Conservation (phyloP, 2,797 vertebrate species). For the Chaetodon trifasciatus region DNA sequence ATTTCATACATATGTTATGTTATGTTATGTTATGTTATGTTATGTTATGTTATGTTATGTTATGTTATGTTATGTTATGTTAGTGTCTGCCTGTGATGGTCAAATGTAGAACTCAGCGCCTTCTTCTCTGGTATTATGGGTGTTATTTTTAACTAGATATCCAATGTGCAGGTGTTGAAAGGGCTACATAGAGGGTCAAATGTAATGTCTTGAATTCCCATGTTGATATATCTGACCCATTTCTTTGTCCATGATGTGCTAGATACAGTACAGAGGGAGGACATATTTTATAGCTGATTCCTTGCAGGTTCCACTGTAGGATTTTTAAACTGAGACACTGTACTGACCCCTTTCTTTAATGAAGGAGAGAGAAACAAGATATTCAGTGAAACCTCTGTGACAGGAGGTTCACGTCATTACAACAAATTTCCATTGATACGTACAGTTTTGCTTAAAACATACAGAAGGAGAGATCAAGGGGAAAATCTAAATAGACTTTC, state of each 20-base stretch:
- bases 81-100: background rate
- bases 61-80: background rate
- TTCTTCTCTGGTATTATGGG: conserved; percentile 21
- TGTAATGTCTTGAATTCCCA: conserved; percentile 70
- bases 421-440: background rate
- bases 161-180: conserved; percentile 72
- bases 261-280: conserved; percentile 56
- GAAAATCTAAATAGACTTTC: conserved; percentile 16
- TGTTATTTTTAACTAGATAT: conserved; percentile 76
- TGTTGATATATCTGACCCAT: conserved; percentile 66
- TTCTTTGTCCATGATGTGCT: conserved; percentile 71
- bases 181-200: conserved; percentile 70
- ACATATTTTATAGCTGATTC: conserved; percentile 32
- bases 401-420: background rate
- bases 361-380: background rate
- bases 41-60: background rate
- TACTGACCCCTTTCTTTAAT: background rate
- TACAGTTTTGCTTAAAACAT: background rate
- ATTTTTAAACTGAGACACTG: conserved; percentile 1
- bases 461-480: background rate
- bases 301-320: conserved; percentile 11
- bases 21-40: background rate
- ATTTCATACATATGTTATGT: background rate
- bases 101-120: background rate
- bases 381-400: background rate